Percentiles rank a stretch among this genome's conserved stretches.
These are phyloP conservation scores for Holothuria leucospilota DNA, from an alignment of 53 echinoderm and acorn worm species.

Conservation along the genomic window DNA sequence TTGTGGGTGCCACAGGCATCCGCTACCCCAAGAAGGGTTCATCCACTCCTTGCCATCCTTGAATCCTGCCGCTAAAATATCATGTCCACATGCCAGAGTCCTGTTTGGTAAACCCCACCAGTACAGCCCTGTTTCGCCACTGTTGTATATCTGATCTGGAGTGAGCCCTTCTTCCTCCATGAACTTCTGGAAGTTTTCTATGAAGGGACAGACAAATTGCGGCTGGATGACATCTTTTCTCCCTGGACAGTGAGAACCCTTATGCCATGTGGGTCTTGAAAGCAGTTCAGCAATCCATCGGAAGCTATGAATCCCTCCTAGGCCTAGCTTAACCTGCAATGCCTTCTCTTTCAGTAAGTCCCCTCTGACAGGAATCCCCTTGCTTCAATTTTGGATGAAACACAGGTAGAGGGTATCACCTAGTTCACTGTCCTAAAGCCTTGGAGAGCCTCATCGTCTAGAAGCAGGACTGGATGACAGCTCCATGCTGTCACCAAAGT, in stretches of 20 bases:
- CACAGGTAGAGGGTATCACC: too few species aligned
- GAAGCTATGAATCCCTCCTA: background rate
- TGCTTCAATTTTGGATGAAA: too few species aligned
- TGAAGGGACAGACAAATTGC: background rate
- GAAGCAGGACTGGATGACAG: too few species aligned
- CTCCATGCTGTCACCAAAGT: too few species aligned
- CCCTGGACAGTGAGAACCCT: background rate
- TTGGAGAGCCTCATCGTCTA: too few species aligned
- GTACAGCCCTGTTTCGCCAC: slow-evolving; percentile 63
- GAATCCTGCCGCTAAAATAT: slow-evolving; percentile 46
- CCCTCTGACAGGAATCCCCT: too few species aligned
- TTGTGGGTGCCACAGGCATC: slow-evolving; percentile 53
- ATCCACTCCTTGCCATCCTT: slow-evolving; percentile 62
- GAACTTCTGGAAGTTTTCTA: background rate
- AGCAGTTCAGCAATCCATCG: background rate
- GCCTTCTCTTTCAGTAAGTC: too few species aligned
- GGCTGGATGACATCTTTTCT: background rate
- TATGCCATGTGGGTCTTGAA: slow-evolving; percentile 5
- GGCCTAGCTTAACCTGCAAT: too few species aligned
- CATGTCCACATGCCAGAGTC: slow-evolving; percentile 43
- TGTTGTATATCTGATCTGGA: slow-evolving; percentile 54
- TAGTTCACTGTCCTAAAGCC: too few species aligned
- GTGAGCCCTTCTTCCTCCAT: background rate
- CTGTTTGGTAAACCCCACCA: slow-evolving; percentile 40
- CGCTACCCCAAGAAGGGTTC: slow-evolving; percentile 56